A percentile compares a stretch with the other conserved stretches of the same genome.
Conservation (phyloP, 1,140 invertebrate genomes). For the Megalonaias nervosa region DNA sequence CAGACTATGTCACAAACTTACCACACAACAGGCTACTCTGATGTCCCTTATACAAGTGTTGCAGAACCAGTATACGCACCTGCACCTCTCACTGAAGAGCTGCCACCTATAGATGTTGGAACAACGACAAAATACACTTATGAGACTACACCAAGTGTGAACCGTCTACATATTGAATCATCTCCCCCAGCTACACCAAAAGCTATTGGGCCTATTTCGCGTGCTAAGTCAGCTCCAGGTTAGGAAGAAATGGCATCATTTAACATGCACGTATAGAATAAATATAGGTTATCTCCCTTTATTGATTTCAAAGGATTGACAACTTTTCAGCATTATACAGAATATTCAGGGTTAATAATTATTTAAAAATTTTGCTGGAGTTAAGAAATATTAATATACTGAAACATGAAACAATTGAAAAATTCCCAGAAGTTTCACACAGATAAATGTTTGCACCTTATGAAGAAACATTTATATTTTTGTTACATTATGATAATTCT, state of each 20-base stretch:
- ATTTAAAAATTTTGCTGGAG: background rate
- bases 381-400: background rate
- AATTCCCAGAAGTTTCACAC: too few relatives aligned
- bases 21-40: too few relatives aligned
- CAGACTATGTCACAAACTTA: too few relatives aligned
- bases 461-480: too few relatives aligned
- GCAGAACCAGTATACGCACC: too few relatives aligned
- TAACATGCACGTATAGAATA: background rate
- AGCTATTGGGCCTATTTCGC: slow-evolving; percentile 40
- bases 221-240: slow-evolving; percentile 65
- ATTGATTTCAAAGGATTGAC: too few relatives aligned
- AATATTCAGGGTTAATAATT: background rate
- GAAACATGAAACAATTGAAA: background rate
- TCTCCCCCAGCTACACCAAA: slow-evolving; percentile 46
- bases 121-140: slow-evolving; percentile 48
- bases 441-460: too few relatives aligned
- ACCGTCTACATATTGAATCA: slow-evolving; percentile 53
- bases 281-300: background rate
- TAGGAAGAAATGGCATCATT: background rate
- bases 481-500: too few relatives aligned
- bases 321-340: background rate
- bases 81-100: too few relatives aligned
- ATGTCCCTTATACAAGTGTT: too few relatives aligned
- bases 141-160: slow-evolving; percentile 54
- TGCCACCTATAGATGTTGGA: too few relatives aligned